Evolutionary conservation across 2,113 vertebrate species (phyloP).

Genomic region (Anolis carolinensis): DNA sequence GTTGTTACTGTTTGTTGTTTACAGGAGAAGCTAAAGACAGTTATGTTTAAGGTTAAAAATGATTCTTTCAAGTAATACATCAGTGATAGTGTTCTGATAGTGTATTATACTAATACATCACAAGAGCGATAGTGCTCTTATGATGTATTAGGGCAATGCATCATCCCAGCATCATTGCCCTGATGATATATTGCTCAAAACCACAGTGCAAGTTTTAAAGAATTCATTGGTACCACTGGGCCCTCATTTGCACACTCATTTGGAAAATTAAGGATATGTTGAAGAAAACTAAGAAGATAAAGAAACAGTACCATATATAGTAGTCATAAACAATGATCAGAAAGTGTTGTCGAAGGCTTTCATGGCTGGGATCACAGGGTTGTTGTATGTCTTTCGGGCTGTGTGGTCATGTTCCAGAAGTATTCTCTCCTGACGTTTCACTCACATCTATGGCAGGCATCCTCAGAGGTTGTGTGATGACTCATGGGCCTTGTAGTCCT

Average conservation of each 20-base stretch:
- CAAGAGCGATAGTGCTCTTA: constrained; percentile 52
- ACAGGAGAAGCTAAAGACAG: constrained; percentile 32
- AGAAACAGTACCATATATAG: constrained; percentile 23
- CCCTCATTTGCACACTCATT: constrained; percentile 56
- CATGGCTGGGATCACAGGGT: too few relatives aligned
- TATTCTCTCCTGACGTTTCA: too few relatives aligned
- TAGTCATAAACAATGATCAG: background rate
- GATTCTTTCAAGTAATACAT: constrained; percentile 70
- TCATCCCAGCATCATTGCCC: constrained; percentile 67
- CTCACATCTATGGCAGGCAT: too few relatives aligned
- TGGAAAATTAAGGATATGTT: constrained; percentile 57
- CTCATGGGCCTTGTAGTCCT: too few relatives aligned
- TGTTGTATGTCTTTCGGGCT: too few relatives aligned
- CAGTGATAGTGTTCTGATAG: constrained; percentile 64
- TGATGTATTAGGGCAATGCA: constrained; percentile 70
- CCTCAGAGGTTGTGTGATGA: too few relatives aligned
- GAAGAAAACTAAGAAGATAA: constrained; percentile 53
- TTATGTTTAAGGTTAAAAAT: constrained; percentile 64
- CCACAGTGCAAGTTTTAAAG: constrained; percentile 68
- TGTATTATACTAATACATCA: constrained; percentile 76
- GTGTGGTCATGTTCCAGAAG: too few relatives aligned
- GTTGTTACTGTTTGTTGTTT: constrained; percentile 33
- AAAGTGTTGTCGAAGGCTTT: too few relatives aligned
- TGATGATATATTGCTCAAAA: constrained; percentile 70
- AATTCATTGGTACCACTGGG: constrained; percentile 54